Base-by-base conservation (phyloP, 2,888 invertebrate species). In the Cheilosia grossa region DNA sequence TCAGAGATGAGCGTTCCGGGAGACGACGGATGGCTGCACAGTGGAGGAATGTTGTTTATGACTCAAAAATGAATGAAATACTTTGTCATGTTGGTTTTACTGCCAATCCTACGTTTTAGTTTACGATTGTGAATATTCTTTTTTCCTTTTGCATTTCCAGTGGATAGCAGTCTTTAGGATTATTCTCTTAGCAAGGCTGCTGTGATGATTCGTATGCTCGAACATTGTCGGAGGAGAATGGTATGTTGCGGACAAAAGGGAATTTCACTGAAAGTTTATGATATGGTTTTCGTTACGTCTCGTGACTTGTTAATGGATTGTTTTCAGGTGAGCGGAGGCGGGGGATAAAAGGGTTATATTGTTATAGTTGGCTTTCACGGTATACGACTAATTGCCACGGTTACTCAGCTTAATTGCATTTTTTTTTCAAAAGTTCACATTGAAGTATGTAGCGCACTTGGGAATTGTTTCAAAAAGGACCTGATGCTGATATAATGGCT, bases 51-150 rank as follows among this genome's bases (percentile, higher is more conserved):
- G 10, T 17, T 69, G 51, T 27, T 70, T 83, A 80, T 66, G 74
- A 56, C 64, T 75, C 21, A 80, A 83, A 80, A 80, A 59, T 80
- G 64, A 75, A 80, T 80, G 74, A 44, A 74, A 80, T 75, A 75
- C 80, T 83, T 83, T 70, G 69, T 70, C 64, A 53, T 69, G 69
- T 53, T 47, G 64, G 58, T 44, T 59, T 66, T 83, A 70, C 70
- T 61, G 56, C 63, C 66, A 51, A 56, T 49, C 58, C 54, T 21
- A 59, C 74, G 54, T 58, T 79, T 63, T 44, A 67, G 69, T 58
- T 58, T 58, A 67, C 37, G 73, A 73, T 72, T 77, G 66, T 61
- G 17, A 15, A 61, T 49, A 64, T 24, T 47, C 37, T 24, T 21
- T 27, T 33, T 19, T 56, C 4, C 6, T 27, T 27, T 27, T 27